phyloP scores from a whole-genome alignment of 2,888 invertebrate species.

The Agrotis exclamationis region DNA sequence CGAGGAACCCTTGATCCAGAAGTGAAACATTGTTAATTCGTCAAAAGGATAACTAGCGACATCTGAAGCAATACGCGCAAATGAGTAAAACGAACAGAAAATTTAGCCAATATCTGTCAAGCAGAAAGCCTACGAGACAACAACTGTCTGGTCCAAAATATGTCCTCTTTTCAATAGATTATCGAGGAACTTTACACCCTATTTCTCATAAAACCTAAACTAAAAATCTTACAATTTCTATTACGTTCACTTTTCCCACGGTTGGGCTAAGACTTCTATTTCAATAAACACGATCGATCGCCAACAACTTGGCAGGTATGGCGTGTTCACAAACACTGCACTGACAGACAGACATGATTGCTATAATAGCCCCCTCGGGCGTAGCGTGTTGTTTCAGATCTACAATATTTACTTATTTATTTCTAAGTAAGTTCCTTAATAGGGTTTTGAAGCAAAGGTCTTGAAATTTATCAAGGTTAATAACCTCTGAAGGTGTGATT shows the following conservation, averaged over 20 bases:
- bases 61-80: no score
- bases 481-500: background rate
- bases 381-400: conserved; percentile 37
- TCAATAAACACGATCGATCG: conserved; percentile 48
- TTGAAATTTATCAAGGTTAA: background rate
- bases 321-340: conserved; percentile 46
- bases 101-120: no score
- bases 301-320: conserved; percentile 14
- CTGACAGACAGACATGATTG: conserved; percentile 41
- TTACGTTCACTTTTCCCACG: background rate
- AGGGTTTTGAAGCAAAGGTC: conserved; percentile 24
- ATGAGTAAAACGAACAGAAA: no score
- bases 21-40: no score
- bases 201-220: background rate
- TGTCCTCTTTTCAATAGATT: no score
- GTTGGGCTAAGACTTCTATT: background rate
- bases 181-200: no score
- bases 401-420: conserved; percentile 42
- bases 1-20: no score
- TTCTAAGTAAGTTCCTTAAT: conserved; percentile 5
- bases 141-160: no score
- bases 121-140: no score
- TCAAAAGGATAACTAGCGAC: no score
- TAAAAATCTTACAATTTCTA: background rate
- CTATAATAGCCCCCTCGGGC: conserved; percentile 36